A percentile compares a stretch with the other conserved stretches of the same genome.
These are phyloP conservation scores for Drosophila mimica DNA, from an alignment of 2,888 invertebrate species.

Conservation along the genomic window DNA sequence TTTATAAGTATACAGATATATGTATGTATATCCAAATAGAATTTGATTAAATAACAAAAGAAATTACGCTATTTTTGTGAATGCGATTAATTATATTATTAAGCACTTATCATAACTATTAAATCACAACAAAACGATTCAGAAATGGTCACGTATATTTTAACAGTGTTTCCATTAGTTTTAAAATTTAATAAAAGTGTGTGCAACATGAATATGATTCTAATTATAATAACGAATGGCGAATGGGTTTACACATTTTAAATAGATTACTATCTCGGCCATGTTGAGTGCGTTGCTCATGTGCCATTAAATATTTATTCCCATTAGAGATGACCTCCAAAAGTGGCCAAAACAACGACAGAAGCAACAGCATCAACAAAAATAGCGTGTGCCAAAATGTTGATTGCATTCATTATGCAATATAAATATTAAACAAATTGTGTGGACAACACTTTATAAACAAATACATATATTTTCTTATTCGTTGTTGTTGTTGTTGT, in stretches of 20 bases:
- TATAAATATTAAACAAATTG: constrained; percentile 66
- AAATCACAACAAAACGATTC: not conserved
- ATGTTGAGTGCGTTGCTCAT: not conserved
- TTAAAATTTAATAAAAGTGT: not conserved
- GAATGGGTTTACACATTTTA: not conserved
- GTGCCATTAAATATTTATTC: constrained; percentile 58
- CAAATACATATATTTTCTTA: constrained; percentile 9
- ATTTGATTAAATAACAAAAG: not conserved
- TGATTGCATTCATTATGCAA: constrained; percentile 73
- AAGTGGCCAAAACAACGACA: constrained; percentile 13
- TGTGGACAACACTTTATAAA: constrained; percentile 40
- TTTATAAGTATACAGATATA: no score
- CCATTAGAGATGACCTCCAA: constrained; percentile 50
- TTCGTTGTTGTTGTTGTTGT: constrained; percentile 2
- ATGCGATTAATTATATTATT: not conserved
- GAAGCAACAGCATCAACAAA: not conserved
- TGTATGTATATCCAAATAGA: no score
- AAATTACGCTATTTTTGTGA: not conserved
- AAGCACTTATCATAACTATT: not conserved
- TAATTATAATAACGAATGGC: constrained; percentile 11
- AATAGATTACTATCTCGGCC: constrained; percentile 1
- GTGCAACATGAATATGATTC: not conserved
- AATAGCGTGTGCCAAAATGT: constrained; percentile 36
- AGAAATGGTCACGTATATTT: not conserved
- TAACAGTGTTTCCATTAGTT: not conserved